Evolutionary conservation across 2,113 vertebrate species (phyloP), one percentile per base, ranked within the genome.

Genomic region (Eurystomus gularis): DNA sequence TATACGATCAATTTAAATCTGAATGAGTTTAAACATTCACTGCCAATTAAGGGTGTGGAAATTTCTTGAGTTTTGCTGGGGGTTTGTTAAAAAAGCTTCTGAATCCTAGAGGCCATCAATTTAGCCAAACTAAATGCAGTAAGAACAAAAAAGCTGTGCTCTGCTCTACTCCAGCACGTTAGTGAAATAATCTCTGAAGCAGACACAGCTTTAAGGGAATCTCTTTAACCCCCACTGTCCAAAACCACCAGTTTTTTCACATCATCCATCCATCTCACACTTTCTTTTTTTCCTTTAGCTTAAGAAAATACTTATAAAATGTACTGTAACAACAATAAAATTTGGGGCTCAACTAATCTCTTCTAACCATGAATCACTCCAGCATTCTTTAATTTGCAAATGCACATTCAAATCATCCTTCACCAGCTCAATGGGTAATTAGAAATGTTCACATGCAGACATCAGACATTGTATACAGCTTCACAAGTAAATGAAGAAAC

Each of bases 31-130:
- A 75, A 70, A 52, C 17, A 10, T 48, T 79, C 75, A 66, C 17
- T 82, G 33, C 4, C 25, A 66, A 75, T 66, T 79, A 66, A 57
- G 31, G 24, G 55, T 10, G 24, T 14, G 29, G 29, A 82, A 58
- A 61, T n/a, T 12, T 78, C 46, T 86, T 0, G 0, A 46, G 19
- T 35, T 61, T 54, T 78, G 8, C 4, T 60, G 10, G 10, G 23
- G 46, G 23, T 58, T 35, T 28, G 12, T 66, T 73, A 68, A 72
- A 18, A 37, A 61, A 68, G 23, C 19, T 61, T 61, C 61, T 73
- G 40, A 73, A 79, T 68, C 21, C 40, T 9, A 61, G 16, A 86
- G 70, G 17, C 9, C 55, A 61, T 46, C 55, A 71, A 57, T 8
- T 73, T 60, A 88, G 39, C 14, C 54, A 46, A 73, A 78, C 21